A percentile compares a stretch with the other conserved stretches of the same genome.
Conservation (phyloP, 2,113 vertebrate species). For the Petrocephalus microphthalmus region DNA sequence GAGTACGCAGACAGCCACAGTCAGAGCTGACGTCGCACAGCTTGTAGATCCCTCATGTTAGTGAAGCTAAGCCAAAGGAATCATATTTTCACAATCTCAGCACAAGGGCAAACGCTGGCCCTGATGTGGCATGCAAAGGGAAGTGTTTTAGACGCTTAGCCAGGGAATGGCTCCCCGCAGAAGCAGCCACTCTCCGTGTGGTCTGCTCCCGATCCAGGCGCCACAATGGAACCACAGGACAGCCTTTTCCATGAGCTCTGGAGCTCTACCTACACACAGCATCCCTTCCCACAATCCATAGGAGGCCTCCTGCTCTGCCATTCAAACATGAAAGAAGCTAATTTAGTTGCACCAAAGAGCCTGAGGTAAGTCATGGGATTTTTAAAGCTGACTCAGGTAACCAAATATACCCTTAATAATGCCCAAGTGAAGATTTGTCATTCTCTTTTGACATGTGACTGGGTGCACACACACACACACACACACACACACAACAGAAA, state of each 20-base stretch:
- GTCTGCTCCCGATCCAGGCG: background rate
- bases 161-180: background rate
- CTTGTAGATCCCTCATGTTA: background rate
- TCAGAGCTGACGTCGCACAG: background rate
- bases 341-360: background rate
- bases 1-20: background rate
- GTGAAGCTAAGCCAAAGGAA: background rate
- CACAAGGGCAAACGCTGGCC: background rate
- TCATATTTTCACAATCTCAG: background rate
- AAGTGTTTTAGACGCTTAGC: background rate
- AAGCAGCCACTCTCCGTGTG: background rate
- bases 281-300: background rate
- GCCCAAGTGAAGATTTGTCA: background rate
- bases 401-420: background rate
- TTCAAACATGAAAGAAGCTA: background rate
- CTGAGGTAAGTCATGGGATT: background rate
- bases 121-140: background rate
- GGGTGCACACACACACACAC: background rate
- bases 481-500: background rate
- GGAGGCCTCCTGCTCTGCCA: background rate
- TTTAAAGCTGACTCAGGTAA: background rate
- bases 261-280: background rate
- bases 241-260: background rate
- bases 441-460: background rate
- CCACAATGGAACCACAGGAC: background rate